Conservation (phyloP, 2,113 vertebrate species). For the Camelus dromedarius region DNA sequence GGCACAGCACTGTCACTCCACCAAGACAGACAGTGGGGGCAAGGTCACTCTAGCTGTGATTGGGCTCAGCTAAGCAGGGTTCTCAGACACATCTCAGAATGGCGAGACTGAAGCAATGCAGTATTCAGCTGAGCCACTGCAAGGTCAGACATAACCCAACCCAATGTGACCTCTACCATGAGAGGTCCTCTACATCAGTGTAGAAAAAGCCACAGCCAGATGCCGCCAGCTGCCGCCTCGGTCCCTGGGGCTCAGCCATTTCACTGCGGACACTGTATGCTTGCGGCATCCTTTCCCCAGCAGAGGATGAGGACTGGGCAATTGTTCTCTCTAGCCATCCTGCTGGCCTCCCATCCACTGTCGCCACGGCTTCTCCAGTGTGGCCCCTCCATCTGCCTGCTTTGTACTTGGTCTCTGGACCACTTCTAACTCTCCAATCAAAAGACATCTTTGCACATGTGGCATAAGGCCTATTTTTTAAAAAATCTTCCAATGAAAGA, state of each 20-base stretch:
- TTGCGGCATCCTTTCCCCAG: neutral
- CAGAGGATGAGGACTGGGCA: neutral
- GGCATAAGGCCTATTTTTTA: neutral
- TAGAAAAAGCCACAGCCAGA: neutral
- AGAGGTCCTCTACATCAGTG: neutral
- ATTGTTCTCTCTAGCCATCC: fast-evolving
- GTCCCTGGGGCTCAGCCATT: neutral
- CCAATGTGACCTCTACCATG: neutral
- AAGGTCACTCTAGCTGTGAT: fast-evolving
- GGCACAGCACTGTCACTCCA: fast-evolving
- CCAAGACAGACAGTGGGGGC: fast-evolving
- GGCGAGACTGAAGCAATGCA: neutral
- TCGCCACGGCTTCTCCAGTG: fast-evolving
- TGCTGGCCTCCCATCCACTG: neutral
- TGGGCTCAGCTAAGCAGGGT: neutral
- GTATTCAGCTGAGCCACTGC: neutral
- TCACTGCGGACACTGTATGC: neutral
- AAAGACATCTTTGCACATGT: neutral
- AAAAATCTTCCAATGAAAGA: neutral
- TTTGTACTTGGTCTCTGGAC: neutral
- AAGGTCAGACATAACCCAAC: neutral
- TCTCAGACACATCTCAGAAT: neutral
- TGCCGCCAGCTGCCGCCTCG: fast-evolving
- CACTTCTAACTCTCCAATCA: neutral
- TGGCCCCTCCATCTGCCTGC: neutral